Evolutionary conservation across 2,797 vertebrate species (phyloP).

Genomic region (Centroberyx gerrardi): DNA sequence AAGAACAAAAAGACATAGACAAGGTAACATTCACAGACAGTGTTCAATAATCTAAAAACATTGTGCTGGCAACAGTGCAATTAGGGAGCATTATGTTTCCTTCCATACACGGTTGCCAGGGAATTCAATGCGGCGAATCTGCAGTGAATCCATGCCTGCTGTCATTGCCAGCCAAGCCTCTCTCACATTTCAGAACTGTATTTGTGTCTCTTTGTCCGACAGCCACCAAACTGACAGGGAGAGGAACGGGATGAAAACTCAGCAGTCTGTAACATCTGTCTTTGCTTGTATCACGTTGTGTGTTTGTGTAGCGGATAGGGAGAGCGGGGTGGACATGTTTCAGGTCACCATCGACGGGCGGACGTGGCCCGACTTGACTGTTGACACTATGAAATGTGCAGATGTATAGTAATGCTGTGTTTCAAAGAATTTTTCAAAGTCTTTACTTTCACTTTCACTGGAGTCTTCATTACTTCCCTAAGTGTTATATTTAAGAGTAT

Average conservation of each 20-base stretch:
- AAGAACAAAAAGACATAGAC: slow-evolving; percentile 24
- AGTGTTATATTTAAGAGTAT: neutral
- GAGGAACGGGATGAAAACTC: slow-evolving; percentile 22
- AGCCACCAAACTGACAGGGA: slow-evolving; percentile 31
- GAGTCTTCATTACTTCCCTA: neutral
- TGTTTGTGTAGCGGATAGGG: neutral
- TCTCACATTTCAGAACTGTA: slow-evolving; percentile 69
- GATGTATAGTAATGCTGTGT: neutral
- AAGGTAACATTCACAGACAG: slow-evolving; percentile 52
- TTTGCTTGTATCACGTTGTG: slow-evolving; percentile 7
- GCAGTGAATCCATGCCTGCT: slow-evolving; percentile 74
- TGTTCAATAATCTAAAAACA: slow-evolving; percentile 65
- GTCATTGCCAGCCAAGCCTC: slow-evolving; percentile 46
- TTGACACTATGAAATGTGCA: no score
- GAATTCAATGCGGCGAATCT: slow-evolving; percentile 79
- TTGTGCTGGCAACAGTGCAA: slow-evolving; percentile 7
- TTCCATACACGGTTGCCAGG: slow-evolving; percentile 71
- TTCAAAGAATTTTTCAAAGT: neutral
- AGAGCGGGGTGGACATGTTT: neutral
- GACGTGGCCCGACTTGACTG: no score
- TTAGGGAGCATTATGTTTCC: slow-evolving; percentile 77
- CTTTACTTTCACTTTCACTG: neutral
- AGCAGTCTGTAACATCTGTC: slow-evolving; percentile 10
- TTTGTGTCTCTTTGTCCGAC: slow-evolving; percentile 42
- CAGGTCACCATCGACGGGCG: no score